These are phyloP conservation scores for Aphodius granarius DNA, from an alignment of 2,888 invertebrate genomes.

Conservation along the genomic window DNA sequence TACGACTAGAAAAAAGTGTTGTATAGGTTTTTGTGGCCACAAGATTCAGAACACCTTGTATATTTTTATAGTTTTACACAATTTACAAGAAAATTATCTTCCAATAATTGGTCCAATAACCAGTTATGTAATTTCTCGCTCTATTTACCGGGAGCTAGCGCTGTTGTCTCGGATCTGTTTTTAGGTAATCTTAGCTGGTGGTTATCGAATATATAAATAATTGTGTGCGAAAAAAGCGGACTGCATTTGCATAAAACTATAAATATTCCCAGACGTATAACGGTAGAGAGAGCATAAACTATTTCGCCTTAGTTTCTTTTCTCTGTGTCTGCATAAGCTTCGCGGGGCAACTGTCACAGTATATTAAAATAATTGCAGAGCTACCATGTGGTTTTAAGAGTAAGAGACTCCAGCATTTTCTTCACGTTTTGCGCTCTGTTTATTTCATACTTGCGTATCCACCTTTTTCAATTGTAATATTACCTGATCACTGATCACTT, in stretches of 20 bases:
- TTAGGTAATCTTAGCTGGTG: neutral
- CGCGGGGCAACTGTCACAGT: constrained; percentile 17
- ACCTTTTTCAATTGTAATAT: neutral
- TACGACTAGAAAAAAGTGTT: neutral
- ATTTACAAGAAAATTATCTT: neutral
- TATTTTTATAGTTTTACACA: no score
- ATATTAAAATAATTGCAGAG: constrained; percentile 17
- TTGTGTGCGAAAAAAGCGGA: neutral
- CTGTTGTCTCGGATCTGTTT: neutral
- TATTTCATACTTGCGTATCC: neutral
- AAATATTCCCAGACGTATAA: constrained; percentile 20
- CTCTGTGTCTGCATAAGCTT: constrained; percentile 15
- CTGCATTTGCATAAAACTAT: constrained; percentile 22
- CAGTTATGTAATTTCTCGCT: neutral
- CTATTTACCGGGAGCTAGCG: neutral
- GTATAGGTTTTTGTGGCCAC: no score
- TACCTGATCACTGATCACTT: neutral
- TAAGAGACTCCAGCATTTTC: neutral
- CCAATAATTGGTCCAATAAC: neutral
- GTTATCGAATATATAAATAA: constrained; percentile 13
- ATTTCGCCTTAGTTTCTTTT: constrained; percentile 8
- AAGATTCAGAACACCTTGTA: no score
- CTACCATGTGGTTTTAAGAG: neutral
- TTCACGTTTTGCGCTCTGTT: neutral
- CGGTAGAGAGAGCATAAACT: constrained; percentile 23